Conservation (phyloP, 2,888 invertebrate species). For the Galeruca laticollis region DNA sequence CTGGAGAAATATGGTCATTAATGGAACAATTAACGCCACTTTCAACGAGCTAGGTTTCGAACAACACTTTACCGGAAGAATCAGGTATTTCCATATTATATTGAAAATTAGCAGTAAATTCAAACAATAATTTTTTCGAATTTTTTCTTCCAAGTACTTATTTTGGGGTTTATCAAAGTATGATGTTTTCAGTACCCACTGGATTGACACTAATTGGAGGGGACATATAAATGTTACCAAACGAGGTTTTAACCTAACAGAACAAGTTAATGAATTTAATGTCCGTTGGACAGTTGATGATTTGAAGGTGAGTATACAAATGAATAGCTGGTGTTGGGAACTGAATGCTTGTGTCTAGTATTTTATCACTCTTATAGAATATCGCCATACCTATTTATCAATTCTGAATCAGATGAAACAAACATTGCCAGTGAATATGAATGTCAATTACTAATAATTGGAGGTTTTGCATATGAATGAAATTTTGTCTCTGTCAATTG, state of each 20-base stretch:
- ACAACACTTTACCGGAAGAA: not conserved
- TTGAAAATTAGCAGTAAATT: too few species aligned
- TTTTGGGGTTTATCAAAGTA: not conserved
- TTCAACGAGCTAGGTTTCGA: not conserved
- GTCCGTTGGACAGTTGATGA: conserved; percentile 16
- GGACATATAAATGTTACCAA: conserved; percentile 20
- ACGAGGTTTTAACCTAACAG: conserved; percentile 6
- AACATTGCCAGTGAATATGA: too few species aligned
- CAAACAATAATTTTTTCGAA: too few species aligned
- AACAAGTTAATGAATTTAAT: conserved; percentile 11
- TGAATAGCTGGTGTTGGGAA: too few species aligned
- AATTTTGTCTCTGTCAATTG: too few species aligned
- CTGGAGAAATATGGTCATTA: not conserved
- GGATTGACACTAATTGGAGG: not conserved
- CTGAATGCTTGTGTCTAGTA: too few species aligned
- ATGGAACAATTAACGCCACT: not conserved
- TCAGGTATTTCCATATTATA: not conserved
- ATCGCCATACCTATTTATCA: too few species aligned
- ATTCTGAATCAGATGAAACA: too few species aligned
- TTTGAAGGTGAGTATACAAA: conserved; percentile 4
- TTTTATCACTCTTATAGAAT: too few species aligned
- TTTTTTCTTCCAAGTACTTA: too few species aligned
- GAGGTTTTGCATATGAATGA: too few species aligned
- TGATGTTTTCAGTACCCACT: not conserved
- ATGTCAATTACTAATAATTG: too few species aligned